Evolutionary conservation across 2,797 vertebrate genomes (phyloP).

Genomic region (Chelon auratus): DNA sequence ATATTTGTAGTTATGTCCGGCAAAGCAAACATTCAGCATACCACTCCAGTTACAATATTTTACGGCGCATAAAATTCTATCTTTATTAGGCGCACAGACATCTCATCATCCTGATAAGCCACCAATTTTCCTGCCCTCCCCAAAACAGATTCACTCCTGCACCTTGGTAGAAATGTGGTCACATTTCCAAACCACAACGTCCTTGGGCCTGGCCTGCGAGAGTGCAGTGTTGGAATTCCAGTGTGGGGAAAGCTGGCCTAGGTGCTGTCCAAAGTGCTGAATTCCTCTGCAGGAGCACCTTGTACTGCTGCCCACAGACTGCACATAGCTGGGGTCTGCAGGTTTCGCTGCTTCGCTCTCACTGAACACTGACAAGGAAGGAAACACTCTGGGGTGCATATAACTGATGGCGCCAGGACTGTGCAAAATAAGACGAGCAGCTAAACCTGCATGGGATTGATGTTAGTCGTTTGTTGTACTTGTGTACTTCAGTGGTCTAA

Average conservation of each 20-base stretch:
- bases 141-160: constrained; percentile 51
- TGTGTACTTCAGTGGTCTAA: background rate
- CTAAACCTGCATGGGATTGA: background rate
- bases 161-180: constrained; percentile 74
- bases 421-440: constrained; percentile 1
- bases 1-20: background rate
- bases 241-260: constrained; percentile 78
- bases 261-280: constrained; percentile 92
- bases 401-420: constrained; percentile 3
- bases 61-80: constrained; percentile 5
- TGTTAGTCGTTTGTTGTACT: background rate
- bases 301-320: constrained; percentile 78
- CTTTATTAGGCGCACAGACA: background rate
- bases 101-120: constrained; percentile 45
- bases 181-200: constrained; percentile 67
- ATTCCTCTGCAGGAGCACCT: constrained; percentile 86
- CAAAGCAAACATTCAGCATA: background rate
- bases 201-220: constrained; percentile 66
- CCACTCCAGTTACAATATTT: background rate
- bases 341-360: constrained; percentile 54
- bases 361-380: constrained; percentile 18
- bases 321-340: constrained; percentile 71
- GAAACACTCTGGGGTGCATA: background rate
- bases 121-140: constrained; percentile 24
- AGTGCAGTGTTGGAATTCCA: constrained; percentile 76